These are phyloP conservation scores for Sminthopsis crassicaudata DNA, from an alignment of 2,113 vertebrate species.

Conservation along the genomic window DNA sequence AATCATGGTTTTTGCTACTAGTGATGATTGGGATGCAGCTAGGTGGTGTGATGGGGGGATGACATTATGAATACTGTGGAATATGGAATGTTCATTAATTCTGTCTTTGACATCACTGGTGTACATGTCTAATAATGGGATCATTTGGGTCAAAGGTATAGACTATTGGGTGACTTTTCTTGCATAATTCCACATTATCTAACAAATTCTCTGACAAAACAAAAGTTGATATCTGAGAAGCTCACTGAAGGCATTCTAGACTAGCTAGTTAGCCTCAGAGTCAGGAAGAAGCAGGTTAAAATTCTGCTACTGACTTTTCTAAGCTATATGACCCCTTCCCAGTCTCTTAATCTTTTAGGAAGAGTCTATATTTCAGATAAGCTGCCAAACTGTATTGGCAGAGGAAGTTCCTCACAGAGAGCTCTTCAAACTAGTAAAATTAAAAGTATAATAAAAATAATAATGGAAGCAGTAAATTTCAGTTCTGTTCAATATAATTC, in stretches of 20 bases:
- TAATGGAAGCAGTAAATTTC: slow-evolving; percentile 44
- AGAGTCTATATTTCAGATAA: neutral
- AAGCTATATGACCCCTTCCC: neutral
- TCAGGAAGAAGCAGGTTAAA: neutral
- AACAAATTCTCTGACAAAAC: neutral
- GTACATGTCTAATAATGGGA: neutral
- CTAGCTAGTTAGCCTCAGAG: neutral
- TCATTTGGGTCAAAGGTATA: neutral
- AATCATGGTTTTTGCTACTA: too few relatives aligned
- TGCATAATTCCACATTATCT: neutral
- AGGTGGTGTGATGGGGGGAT: neutral
- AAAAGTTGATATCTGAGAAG: slow-evolving; percentile 64
- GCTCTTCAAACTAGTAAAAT: neutral
- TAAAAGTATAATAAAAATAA: neutral
- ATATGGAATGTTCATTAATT: neutral
- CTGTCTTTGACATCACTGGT: neutral
- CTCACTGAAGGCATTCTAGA: neutral
- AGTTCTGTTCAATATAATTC: slow-evolving; percentile 65
- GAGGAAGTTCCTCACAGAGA: neutral
- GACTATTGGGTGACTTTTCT: slow-evolving; percentile 53
- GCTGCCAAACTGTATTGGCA: neutral
- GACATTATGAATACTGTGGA: neutral
- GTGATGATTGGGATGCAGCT: too few relatives aligned
- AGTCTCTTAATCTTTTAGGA: neutral
- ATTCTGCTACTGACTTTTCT: neutral